phyloP scores from a whole-genome alignment of 2,113 vertebrate genomes.

The Callocephalon fimbriatum region DNA sequence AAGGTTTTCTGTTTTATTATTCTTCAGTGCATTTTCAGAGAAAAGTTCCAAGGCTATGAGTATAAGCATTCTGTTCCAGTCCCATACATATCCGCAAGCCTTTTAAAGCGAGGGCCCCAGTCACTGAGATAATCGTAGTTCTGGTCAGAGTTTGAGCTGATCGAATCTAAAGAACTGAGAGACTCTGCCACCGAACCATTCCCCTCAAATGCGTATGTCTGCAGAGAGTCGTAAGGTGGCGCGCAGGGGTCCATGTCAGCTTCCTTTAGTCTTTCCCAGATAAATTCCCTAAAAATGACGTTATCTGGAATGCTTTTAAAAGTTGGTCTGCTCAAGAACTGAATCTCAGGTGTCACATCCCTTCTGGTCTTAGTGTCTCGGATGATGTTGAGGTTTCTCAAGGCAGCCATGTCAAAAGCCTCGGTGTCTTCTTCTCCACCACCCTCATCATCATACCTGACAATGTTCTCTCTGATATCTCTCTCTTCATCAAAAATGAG shows the following conservation, averaged over 20 bases:
- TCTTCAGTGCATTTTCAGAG: constrained; percentile 65
- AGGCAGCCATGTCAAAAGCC: constrained; percentile 94
- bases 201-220: constrained; percentile 95
- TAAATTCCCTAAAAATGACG: constrained; percentile 94
- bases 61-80: constrained; percentile 83
- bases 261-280: constrained; percentile 95
- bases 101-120: constrained; percentile 96
- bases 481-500: constrained; percentile 94
- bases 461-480: constrained; percentile 94
- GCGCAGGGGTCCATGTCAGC: constrained; percentile 91
- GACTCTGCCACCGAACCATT: constrained; percentile 93
- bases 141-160: constrained; percentile 96
- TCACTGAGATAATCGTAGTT: constrained; percentile 96
- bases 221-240: constrained; percentile 93
- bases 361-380: constrained; percentile 86
- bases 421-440: constrained; percentile 97
- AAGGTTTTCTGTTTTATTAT: constrained; percentile 42
- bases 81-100: constrained; percentile 96
- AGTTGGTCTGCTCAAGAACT: constrained; percentile 86
- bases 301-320: constrained; percentile 92
- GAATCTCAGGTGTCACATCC: constrained; percentile 92
- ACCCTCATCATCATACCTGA: constrained; percentile 94
- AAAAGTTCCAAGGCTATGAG: constrained; percentile 85
- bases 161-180: constrained; percentile 92
- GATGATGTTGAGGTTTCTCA: constrained; percentile 92